phyloP scores from a whole-genome alignment of 2,888 invertebrate species.

The Dascillus cervinus region DNA sequence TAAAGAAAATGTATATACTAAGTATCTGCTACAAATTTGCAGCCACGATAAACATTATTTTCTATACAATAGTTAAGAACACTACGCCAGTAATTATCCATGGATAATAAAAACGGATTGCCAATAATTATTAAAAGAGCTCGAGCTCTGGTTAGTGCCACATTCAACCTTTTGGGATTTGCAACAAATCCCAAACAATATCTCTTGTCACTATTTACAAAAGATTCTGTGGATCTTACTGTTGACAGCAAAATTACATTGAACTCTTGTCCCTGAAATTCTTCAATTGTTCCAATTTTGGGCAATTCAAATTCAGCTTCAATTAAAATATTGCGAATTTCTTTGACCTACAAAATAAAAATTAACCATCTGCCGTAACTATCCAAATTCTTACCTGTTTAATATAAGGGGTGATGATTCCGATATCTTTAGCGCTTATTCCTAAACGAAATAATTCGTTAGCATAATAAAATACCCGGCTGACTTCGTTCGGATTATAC shows the following conservation, averaged over 20 bases:
- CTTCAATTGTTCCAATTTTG: constrained; percentile 81
- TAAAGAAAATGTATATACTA: no score
- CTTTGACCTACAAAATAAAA: constrained; percentile 54
- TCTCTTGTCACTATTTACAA: constrained; percentile 42
- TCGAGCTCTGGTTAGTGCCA: no score
- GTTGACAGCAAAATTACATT: constrained; percentile 68
- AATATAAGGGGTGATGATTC: constrained; percentile 86
- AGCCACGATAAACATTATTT: constrained; percentile 61
- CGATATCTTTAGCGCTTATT: no score
- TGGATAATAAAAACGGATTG: constrained; percentile 63
- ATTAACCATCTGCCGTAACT: no score
- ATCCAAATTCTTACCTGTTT: constrained; percentile 91
- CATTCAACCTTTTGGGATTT: no score
- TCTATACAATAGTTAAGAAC: constrained; percentile 56
- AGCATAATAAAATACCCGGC: constrained; percentile 54
- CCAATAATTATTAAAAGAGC: constrained; percentile 80
- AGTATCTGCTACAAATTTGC: no score
- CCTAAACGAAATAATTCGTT: no score
- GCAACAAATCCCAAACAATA: constrained; percentile 65
- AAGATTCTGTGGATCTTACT: constrained; percentile 47
- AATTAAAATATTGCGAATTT: constrained; percentile 50
- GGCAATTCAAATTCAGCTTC: constrained; percentile 48
- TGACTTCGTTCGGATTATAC: constrained; percentile 81
- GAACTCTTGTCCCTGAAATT: constrained; percentile 78
- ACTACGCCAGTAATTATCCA: constrained; percentile 62